Evolutionary conservation across 2,113 vertebrate species (phyloP), one percentile per base, ranked within the genome.

Genomic region (Psittacula cyanocephala): DNA sequence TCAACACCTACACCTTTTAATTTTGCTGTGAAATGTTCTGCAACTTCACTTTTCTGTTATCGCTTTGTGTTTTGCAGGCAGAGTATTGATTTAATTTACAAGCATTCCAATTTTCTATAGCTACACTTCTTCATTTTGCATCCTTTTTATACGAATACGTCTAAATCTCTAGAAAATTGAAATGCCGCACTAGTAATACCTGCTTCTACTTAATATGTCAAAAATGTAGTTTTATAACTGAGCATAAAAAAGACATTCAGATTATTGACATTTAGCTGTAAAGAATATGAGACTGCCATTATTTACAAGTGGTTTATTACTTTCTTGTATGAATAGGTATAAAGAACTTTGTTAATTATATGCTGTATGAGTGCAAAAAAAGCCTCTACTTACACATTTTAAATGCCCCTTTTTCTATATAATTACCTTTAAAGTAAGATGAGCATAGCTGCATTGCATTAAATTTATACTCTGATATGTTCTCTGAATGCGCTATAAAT

Each of bases 291-390:
- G 90, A 81, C 85, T 96, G 65, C 81, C 93, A 97, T 97, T 98
- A 98, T 97, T 98, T 98, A 97, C 93, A 97, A 97, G 95, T 97
- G 97, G 91, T 94, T 97, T 98, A 97, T 97, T 97, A 97, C 94
- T 97, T 97, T 96, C 94, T 96, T 97, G 96, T 95, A 81, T 97
- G 96, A 98, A 97, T 96, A 97, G 97, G 92, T 95, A 86, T 97
- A 94, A 85, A 98, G 96, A 98, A 94, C 85, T 95, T 97, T 89
- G 80, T 96, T 98, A 98, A 98, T 98, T 98, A 97, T 97, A 98
- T 88, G 96, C 72, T 95, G 71, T 76, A 95, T 86, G 86, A 97
- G 83, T 89, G 67, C 43, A 65, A 95, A 97, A 95, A 95, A 89
- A 86, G 77, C 29, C n/a, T 95, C 86, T 94, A 96, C 95, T 97